Conservation (phyloP, 2,888 invertebrate species). For the Hydraecia micacea region DNA sequence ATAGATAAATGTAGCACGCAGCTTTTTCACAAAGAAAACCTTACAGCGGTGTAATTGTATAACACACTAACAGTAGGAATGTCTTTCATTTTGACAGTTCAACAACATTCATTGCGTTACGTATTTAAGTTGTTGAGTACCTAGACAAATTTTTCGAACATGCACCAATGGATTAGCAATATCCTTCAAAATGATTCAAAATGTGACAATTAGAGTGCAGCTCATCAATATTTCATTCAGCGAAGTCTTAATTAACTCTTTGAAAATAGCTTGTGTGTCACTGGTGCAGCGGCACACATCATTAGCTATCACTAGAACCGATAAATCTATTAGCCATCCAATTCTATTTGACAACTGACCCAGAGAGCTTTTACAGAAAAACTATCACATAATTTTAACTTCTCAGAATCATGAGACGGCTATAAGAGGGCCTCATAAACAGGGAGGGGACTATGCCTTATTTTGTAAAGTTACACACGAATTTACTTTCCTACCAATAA, state of each 20-base stretch:
- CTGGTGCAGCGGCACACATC: conserved; percentile 19
- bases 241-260: conserved; percentile 10
- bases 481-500: background rate
- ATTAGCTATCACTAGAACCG: conserved; percentile 14
- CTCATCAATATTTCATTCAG: conserved; percentile 15
- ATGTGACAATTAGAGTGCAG: too few relatives aligned
- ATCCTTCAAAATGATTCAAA: too few relatives aligned
- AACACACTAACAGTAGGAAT: too few relatives aligned
- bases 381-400: background rate
- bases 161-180: too few relatives aligned
- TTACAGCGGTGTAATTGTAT: background rate
- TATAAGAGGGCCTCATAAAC: background rate
- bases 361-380: background rate
- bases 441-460: background rate
- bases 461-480: background rate
- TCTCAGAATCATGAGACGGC: background rate
- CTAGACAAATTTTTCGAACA: too few relatives aligned
- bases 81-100: too few relatives aligned
- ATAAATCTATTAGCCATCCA: conserved; percentile 21
- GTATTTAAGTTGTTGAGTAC: too few relatives aligned
- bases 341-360: background rate
- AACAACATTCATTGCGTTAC: too few relatives aligned
- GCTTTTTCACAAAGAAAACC: background rate
- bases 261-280: conserved; percentile 15
- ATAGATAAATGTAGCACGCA: background rate